Conservation (phyloP, 2,797 vertebrate genomes). For the Xenopus petersii region DNA sequence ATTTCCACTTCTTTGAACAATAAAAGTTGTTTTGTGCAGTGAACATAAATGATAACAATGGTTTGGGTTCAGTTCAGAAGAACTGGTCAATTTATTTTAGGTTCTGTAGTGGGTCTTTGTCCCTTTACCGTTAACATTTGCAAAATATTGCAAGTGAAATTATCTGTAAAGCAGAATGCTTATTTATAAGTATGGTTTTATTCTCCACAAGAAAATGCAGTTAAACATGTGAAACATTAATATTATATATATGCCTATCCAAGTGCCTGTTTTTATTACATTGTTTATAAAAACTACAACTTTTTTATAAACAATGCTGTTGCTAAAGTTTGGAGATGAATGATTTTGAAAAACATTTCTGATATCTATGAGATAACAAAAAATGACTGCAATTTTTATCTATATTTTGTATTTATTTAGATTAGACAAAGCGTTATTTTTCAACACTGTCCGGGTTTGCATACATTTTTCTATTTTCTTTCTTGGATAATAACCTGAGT, state of each 20-base stretch:
- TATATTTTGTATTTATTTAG: constrained; percentile 24
- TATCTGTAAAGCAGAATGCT: not conserved
- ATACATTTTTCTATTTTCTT: constrained; percentile 11
- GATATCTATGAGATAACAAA: no score
- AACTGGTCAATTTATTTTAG: no score
- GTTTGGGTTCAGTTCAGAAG: no score
- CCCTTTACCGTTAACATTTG: no score
- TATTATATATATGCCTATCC: not conserved
- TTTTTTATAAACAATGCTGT: no score
- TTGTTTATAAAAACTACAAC: no score
- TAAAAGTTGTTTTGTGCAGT: no score
- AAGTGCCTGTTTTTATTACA: constrained; percentile 68
- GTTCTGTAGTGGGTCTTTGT: no score
- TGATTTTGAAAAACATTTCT: no score
- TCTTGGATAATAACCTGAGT: not conserved
- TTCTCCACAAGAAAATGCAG: not conserved
- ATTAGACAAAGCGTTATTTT: not conserved
- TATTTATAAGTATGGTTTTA: not conserved
- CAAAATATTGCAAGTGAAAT: not conserved
- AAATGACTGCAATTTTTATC: not conserved
- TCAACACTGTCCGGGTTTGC: not conserved
- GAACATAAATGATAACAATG: no score
- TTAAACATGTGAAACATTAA: not conserved
- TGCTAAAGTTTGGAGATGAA: no score
- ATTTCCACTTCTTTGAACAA: no score